phyloP scores from a whole-genome alignment of 92 coral and sea anemone species.

The Umimayanthus chanpuru region DNA sequence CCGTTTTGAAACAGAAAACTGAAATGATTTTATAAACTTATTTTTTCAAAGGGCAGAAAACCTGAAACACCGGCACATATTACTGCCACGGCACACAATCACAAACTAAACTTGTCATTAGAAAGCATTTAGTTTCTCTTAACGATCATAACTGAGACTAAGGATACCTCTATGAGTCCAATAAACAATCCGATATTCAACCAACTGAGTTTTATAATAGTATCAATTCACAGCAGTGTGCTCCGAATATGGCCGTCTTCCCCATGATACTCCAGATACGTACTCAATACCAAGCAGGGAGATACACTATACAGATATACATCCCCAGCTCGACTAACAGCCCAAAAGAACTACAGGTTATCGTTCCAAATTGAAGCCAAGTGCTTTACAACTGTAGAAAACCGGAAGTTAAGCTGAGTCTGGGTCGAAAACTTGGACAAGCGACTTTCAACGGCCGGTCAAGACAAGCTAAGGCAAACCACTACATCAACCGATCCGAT shows the following conservation, averaged over 20 bases:
- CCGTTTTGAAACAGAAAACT: constrained; percentile 15
- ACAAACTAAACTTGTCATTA: constrained; percentile 13
- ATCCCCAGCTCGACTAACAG: background rate
- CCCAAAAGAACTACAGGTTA: constrained; percentile 4
- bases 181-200: constrained; percentile 27
- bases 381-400: background rate
- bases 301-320: background rate
- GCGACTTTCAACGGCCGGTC: constrained; percentile 29
- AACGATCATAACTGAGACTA: constrained; percentile 28
- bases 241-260: background rate
- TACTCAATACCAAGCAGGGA: background rate
- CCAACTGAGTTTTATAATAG: background rate
- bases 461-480: background rate
- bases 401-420: constrained; percentile 44
- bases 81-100: background rate
- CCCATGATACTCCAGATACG: background rate
- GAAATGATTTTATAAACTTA: background rate
- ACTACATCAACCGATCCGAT: background rate
- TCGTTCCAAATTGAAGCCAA: background rate
- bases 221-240: background rate
- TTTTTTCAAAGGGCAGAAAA: background rate
- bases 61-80: background rate
- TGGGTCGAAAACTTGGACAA: constrained; percentile 21
- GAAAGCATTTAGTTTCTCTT: constrained; percentile 18
- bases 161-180: background rate